phyloP scores from a whole-genome alignment of 1,140 invertebrate genomes.

The Hyposmocoma kahamanoa region DNA sequence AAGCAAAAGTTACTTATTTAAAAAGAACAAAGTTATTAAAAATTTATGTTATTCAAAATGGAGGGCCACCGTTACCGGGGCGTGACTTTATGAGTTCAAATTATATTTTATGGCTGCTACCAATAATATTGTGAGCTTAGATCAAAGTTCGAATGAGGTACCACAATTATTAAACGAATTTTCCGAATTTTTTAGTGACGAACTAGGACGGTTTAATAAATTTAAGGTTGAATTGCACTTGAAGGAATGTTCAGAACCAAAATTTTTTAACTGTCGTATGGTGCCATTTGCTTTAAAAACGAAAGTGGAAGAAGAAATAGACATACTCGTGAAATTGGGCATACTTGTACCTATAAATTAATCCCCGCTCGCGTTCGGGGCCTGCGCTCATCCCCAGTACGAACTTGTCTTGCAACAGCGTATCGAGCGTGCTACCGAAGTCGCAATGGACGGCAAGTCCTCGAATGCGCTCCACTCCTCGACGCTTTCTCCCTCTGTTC shows the following conservation, averaged over 20 bases:
- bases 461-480: not conserved
- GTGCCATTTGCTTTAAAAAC: not conserved
- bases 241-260: not conserved
- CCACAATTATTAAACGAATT: not conserved
- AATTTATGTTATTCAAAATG: slow-evolving; percentile 1
- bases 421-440: not conserved
- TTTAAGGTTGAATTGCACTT: slow-evolving; percentile 1
- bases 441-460: slow-evolving; percentile 1
- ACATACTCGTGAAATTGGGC: not conserved
- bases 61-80: not conserved
- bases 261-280: not conserved
- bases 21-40: not conserved
- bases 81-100: slow-evolving; percentile 1
- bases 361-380: not conserved
- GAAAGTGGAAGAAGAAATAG: not conserved
- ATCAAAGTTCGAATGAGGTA: not conserved
- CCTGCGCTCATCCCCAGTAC: not conserved
- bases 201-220: slow-evolving; percentile 1
- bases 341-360: not conserved
- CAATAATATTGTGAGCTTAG: not conserved
- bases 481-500: not conserved
- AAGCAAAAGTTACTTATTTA: not conserved
- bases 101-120: not conserved
- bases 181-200: not conserved
- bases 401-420: not conserved